phyloP scores from a whole-genome alignment of 2,797 vertebrate species.

The Galaxias olidus region DNA sequence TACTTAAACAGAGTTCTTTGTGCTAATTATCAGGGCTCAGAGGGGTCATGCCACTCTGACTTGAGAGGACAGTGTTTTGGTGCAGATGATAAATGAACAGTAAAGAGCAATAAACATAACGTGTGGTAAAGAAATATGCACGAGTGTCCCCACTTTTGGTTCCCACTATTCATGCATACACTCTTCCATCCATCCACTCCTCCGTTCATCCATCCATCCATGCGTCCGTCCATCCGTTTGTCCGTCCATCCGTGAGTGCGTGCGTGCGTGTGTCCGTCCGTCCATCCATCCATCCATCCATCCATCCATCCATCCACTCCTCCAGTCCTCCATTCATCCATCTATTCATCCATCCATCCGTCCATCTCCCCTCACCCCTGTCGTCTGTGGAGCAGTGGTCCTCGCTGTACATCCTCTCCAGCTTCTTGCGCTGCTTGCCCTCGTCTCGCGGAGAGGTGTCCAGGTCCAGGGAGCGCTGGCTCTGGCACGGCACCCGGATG shows the following conservation, averaged over 20 bases:
- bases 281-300: too few species aligned
- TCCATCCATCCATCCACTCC: too few species aligned
- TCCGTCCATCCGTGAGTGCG: too few species aligned
- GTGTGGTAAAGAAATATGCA: too few species aligned
- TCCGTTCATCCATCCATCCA: too few species aligned
- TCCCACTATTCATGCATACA: too few species aligned
- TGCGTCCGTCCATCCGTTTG: too few species aligned
- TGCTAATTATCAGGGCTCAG: too few species aligned
- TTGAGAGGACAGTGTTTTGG: background rate
- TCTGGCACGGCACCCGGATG: slow-evolving; percentile 70
- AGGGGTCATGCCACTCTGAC: too few species aligned
- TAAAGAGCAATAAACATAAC: background rate
- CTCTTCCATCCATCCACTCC: too few species aligned
- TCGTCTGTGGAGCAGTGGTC: slow-evolving; percentile 81
- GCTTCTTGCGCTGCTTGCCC: slow-evolving; percentile 80
- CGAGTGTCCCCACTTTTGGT: too few species aligned
- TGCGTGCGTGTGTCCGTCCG: too few species aligned
- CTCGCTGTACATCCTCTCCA: slow-evolving; percentile 94
- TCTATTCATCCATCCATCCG: background rate
- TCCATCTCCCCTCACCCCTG: slow-evolving; percentile 43
- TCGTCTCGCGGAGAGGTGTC: slow-evolving; percentile 76
- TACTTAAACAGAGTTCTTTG: background rate
- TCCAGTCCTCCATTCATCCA: background rate
- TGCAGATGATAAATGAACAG: background rate
- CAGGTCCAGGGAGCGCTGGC: slow-evolving; percentile 84